Evolutionary conservation across 2,888 invertebrate genomes (phyloP), one percentile per base, ranked within the genome.

Genomic region (Lobophora halterata): DNA sequence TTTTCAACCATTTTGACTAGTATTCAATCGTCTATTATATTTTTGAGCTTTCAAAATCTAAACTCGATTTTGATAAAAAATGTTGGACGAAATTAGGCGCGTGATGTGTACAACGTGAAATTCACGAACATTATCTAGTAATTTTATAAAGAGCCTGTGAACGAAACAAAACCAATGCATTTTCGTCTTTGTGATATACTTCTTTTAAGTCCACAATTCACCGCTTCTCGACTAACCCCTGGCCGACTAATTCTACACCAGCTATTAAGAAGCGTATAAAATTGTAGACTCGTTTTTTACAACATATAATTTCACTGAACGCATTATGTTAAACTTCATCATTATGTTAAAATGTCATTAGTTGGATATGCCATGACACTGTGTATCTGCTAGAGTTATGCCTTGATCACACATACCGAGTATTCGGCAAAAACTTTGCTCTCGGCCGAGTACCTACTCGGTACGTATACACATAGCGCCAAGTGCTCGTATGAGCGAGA

Each of bases 1-100:
- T 33, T 34, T 41, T 45, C 26, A 42, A 40, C 29, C 41, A 43
- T 41, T 46, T 50, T 52, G 52, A 52, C 55, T 52, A 55, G 52
- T 46, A 41, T 45, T 49, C 35, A 52, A 43, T 50, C 34, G 40
- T 48, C 42, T 43, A 49, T 41, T 43, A 42, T 46, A 49, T 37
- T 39, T 49, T 54, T 55, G 52, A 52, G 52, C 52, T 43, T 44
- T 39, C 29, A 37, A 38, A 52, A 45, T 37, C 35, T 36, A 28
- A 28, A 43, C 16, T 39, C 36, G 32, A 43, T 42, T 33, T 40
- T 26, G 10, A 38, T 34, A 51, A 41, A 30, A 39, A 43, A 27
- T 25, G 25, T 43, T 42, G 48, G 48, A 48, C 50, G 48, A 50
- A 46, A 44, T 39, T 30, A 46, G 39, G 40, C 39, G 30, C 42